Base-by-base conservation (phyloP, 2,888 invertebrate species). In the Caenorhabditis virilis region DNA sequence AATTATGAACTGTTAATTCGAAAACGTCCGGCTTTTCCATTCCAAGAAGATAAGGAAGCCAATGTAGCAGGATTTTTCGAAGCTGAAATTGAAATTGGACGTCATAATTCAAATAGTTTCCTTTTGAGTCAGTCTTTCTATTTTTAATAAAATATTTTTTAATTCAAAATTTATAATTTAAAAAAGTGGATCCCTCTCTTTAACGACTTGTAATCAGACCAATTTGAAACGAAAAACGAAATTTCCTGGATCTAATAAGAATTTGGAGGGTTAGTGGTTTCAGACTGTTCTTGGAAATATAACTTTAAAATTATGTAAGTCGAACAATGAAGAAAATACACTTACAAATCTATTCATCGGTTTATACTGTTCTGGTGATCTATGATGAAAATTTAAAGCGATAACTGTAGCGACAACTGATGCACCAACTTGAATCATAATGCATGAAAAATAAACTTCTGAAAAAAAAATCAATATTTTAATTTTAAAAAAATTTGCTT, bases 341-440 rank as follows among this genome's bases (percentile, higher is more conserved):
- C 72, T 39, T 39, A 79, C 79, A 49, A 73, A 63, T 42, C 60
- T 63, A 18, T 76, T 73, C 81, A 81, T 81, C n/a, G 81, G 81
- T 45, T 70, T 72, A 48, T 81, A 79, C 16, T 78, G 74, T 30
- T 81, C 81, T 7, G 80, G 78, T 1, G 72, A 73, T n/a, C 87
- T 83, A 79, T 88, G 87, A 72, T 88, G 88, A 55, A 87, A 86
- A 78, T 88, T 88, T 18, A 88, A 83, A 3, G 88, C 88, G 62
- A 86, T 63, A 78, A 82, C 80, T 0, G 81, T 81, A 23, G 78
- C 78, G 2, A 82, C 72, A n/a, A 81, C 80, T 23, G 75, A 75
- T 1, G 81, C 81, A 5, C 79, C 79, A 9, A 81, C 80, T 69
- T 80, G 78, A 57, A 79, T 78, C 80, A 80, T 80, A 2, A 81